A percentile compares a stretch with the other conserved stretches of the same genome.
phyloP scores from a whole-genome alignment of 2,113 vertebrate species.

The Lamprologus callipterus region DNA sequence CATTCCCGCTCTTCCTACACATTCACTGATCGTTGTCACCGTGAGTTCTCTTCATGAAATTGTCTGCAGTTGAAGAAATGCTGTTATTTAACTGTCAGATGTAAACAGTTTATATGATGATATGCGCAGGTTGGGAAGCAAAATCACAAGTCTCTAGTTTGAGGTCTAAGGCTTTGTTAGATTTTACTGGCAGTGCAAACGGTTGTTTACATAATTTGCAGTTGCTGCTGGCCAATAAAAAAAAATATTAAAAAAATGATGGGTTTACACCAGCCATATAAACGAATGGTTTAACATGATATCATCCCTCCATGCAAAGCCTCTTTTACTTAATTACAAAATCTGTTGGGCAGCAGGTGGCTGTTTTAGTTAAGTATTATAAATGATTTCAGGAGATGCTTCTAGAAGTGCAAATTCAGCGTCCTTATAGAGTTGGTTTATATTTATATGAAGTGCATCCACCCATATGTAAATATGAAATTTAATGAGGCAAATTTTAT shows the following conservation, averaged over 20 bases:
- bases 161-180: not conserved
- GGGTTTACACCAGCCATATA: not conserved
- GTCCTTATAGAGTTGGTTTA: not conserved
- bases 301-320: not conserved
- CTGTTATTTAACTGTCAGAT: not conserved
- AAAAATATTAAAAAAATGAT: not conserved
- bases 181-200: not conserved
- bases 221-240: not conserved
- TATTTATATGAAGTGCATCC: not conserved
- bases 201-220: not conserved
- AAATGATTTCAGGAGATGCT: not conserved
- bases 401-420: not conserved
- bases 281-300: not conserved
- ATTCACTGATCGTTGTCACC: not conserved
- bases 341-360: too few species aligned
- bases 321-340: not conserved
- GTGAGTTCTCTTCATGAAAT: not conserved
- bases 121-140: not conserved
- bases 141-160: not conserved
- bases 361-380: not conserved
- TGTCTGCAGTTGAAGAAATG: not conserved
- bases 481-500: not conserved
- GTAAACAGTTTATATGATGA: not conserved
- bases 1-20: not conserved
- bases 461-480: not conserved